Evolutionary conservation across 1,140 invertebrate genomes (phyloP).

Genomic region (Tetraneura akinire): DNA sequence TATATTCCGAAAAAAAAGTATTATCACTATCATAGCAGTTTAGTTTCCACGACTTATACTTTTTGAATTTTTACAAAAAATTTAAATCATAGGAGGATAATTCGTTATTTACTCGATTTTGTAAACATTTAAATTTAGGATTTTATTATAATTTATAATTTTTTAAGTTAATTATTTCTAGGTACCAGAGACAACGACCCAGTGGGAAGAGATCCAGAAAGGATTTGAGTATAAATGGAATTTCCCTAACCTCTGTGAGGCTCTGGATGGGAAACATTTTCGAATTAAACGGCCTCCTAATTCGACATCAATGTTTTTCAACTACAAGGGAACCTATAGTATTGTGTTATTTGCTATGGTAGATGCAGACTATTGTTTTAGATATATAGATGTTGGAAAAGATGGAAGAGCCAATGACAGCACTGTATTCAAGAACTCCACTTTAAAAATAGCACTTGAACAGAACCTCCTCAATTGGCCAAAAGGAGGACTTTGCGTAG

Average conservation of each 20-base stretch:
- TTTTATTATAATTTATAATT: too few species aligned
- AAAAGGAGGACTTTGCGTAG: slow-evolving; percentile 55
- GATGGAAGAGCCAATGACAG: slow-evolving; percentile 57
- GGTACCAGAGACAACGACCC: slow-evolving; percentile 55
- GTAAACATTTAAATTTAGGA: too few species aligned
- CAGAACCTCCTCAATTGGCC: slow-evolving; percentile 8
- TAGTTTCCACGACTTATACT: too few species aligned
- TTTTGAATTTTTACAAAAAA: too few species aligned
- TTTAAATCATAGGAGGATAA: too few species aligned
- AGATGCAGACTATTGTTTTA: slow-evolving; percentile 54
- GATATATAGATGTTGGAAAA: slow-evolving; percentile 52
- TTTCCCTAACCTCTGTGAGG: slow-evolving; percentile 57
- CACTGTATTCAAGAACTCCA: slow-evolving; percentile 57
- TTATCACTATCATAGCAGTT: too few species aligned
- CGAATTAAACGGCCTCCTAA: slow-evolving; percentile 57
- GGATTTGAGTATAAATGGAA: slow-evolving; percentile 55
- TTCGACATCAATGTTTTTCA: slow-evolving; percentile 52
- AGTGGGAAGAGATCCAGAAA: slow-evolving; percentile 57
- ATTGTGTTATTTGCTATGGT: slow-evolving; percentile 54
- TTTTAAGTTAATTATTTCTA: slow-evolving; percentile 49
- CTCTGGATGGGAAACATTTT: slow-evolving; percentile 60
- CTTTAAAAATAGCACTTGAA: slow-evolving; percentile 48
- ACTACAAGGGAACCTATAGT: slow-evolving; percentile 53
- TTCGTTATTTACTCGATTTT: too few species aligned
- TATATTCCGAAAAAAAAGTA: neutral